Evolutionary conservation across 2,888 invertebrate genomes (phyloP), one percentile per base, ranked within the genome.

Genomic region (Tenthredo scrophulariae): DNA sequence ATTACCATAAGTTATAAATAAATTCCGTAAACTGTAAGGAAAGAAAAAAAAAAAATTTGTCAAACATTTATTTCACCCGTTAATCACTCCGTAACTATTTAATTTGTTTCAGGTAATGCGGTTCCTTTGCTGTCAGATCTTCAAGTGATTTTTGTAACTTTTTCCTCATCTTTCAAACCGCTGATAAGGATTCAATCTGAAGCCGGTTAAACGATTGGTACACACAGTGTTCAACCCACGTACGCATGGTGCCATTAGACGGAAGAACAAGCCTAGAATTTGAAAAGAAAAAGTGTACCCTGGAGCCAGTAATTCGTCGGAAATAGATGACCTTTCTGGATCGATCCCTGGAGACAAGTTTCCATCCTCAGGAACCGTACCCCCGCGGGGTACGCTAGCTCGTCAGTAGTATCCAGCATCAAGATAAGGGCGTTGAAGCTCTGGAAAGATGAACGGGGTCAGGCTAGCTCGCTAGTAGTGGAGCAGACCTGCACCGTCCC

Each of bases 381-480:
- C 91, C 91, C 83, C 67, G 84, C 67, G 46, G 92, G 91, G 91
- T 91, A 91, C 91, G 91, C 85, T 89, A 89, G 87, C 89, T 86
- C 88, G 88, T 88, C 84, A 88, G 88, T 82, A 84, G 84, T 85
- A 87, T 89, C 89, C 90, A 91, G 89, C 91, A 91, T 92, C 91
- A 91, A 92, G 91, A 91, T 91, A 91, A 91, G 89, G 91, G 89
- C 90, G 89, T 88, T 88, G 87, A 87, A 87, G 87, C 89, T 88
- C 67, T 86, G 88, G 84, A 89, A 90, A 89, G 91, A 91, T 91
- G 92, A 89, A 91, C 89, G 87, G 90, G 91, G 90, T 88, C 90
- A 89, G 89, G 89, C 88, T 87, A 88, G 88, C 90, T 88, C 91
- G 91, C 91, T 91, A 91, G 91, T 91, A 89, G 89, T 90, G 90